phyloP scores from a whole-genome alignment of 2,888 invertebrate genomes.

The Tenodera sinensis region DNA sequence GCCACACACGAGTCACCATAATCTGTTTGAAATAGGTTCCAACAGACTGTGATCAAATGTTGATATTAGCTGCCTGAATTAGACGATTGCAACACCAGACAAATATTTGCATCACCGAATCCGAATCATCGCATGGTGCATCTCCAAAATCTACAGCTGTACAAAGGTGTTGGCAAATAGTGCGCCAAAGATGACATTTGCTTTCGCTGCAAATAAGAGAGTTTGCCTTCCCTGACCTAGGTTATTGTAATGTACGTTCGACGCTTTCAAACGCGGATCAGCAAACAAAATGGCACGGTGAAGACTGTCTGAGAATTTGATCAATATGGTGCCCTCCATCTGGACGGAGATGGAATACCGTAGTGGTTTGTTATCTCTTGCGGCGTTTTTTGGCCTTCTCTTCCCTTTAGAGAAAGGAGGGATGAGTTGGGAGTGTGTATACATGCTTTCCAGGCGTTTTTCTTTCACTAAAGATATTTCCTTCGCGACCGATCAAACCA shows the following conservation, averaged over 20 bases:
- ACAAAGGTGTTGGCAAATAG: neutral
- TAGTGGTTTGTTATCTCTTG: neutral
- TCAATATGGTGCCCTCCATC: neutral
- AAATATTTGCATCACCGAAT: no score
- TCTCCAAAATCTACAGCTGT: neutral
- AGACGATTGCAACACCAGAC: no score
- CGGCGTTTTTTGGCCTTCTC: neutral
- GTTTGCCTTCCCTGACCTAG: neutral
- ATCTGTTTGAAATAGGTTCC: neutral
- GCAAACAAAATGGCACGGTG: neutral
- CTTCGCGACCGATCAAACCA: no score
- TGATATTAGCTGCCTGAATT: no score
- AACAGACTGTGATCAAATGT: neutral
- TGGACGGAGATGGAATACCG: neutral
- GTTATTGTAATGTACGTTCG: neutral
- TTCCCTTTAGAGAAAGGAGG: neutral
- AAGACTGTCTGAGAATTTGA: neutral
- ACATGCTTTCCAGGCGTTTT: no score
- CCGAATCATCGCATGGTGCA: neutral
- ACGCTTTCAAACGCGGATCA: neutral
- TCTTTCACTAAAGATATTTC: no score
- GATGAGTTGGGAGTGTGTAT: no score
- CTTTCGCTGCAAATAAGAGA: neutral
- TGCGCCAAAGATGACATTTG: neutral
- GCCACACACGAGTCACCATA: no score